Base-by-base conservation (phyloP, 2,888 invertebrate genomes). In the Thalpophila matura region DNA sequence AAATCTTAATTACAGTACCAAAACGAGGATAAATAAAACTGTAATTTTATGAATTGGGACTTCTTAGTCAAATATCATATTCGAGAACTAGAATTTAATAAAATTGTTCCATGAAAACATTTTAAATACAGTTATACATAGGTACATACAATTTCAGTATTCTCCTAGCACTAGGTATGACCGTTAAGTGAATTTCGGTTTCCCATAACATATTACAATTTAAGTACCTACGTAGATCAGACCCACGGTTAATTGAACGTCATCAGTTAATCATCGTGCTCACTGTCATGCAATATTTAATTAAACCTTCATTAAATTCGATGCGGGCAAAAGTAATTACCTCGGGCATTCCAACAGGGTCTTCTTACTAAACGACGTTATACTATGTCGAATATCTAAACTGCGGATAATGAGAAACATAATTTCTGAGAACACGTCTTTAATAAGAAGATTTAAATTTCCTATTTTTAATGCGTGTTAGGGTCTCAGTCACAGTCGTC, bases 321-420 rank as follows among this genome's bases (percentile, higher is more conserved):
- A 88, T 89, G 87, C 87, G 85, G 88, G 85, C 74, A 67, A 80
- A 81, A 82, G 86, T 87, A 85, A 89, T 89, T 88, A 87, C 81
- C 79, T 74, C 76, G 60, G 79, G 85, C 78, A 87, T 87, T 85
- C 84, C 84, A 77, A 74, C 74, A 75, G 61, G 77, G 77, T 83
- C 83, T 78, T 80, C 80, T 88, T 81, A 81, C 80, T 74, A 77
- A 73, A 65, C 64, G 67, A 59, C 62, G 58, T 73, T 69, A 59
- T 50, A 61, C 53, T 58, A 53, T 58, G 50, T 56, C 60, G 47
- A 54, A 63, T 65, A 66, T 63, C 56, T 75, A 69, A 75, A 66
- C 49, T 64, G 51, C 33, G 42, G 59, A 51, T 75, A 62, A 63
- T 71, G 63, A 69, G 62, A 64, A 50, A 62, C 57, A 64, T 73